These are phyloP conservation scores for Phocides pigmalion DNA, from an alignment of 1,140 invertebrate species.

Conservation along the genomic window DNA sequence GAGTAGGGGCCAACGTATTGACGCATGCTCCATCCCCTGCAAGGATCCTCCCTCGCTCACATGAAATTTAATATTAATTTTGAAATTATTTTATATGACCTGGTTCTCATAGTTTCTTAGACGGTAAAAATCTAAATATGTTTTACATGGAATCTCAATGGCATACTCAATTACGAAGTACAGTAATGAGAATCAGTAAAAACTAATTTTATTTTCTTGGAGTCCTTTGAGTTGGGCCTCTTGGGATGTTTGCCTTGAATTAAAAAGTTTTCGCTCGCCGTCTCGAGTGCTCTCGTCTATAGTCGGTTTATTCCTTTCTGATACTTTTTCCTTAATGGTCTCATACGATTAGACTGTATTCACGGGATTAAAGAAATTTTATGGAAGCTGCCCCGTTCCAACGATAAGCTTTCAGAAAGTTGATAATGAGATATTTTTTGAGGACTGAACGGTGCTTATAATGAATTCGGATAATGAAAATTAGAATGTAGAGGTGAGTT, in stretches of 20 bases:
- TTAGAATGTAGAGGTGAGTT: background rate
- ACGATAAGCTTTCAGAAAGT: slow-evolving; percentile 44
- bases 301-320: slow-evolving; percentile 54
- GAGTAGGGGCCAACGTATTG: too few relatives aligned
- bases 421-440: slow-evolving; percentile 49
- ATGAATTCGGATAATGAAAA: slow-evolving; percentile 23
- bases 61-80: too few relatives aligned
- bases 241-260: slow-evolving; percentile 70
- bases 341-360: slow-evolving; percentile 59
- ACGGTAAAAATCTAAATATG: slow-evolving; percentile 35
- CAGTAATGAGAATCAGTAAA: slow-evolving; percentile 63
- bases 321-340: slow-evolving; percentile 64
- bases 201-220: slow-evolving; percentile 71
- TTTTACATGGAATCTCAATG: slow-evolving; percentile 58
- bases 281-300: slow-evolving; percentile 46
- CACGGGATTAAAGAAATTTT: slow-evolving; percentile 51
- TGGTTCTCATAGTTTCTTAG: slow-evolving; percentile 29
- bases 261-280: slow-evolving; percentile 67
- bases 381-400: slow-evolving; percentile 35
- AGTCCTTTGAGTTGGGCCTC: slow-evolving; percentile 63
- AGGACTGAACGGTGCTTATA: slow-evolving; percentile 35
- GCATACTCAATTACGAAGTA: slow-evolving; percentile 62
- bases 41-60: too few relatives aligned
- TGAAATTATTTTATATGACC: slow-evolving; percentile 28
- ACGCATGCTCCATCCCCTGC: too few relatives aligned